Conservation (phyloP, 2,113 vertebrate genomes). For the Malurus alboscapulatus region DNA sequence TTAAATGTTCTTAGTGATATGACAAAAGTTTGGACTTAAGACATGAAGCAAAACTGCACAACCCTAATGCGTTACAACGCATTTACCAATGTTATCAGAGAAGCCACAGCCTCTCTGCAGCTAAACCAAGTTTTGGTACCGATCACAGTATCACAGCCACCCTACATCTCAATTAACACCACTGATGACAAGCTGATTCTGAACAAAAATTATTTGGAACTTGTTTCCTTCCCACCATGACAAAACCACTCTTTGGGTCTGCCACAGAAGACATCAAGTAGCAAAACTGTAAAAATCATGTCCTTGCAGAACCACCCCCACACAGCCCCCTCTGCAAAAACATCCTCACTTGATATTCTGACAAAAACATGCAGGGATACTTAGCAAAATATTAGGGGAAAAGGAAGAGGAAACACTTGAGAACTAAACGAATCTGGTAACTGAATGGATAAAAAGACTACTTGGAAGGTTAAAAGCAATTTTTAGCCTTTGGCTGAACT, state of each 20-base stretch:
- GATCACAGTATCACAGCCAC: neutral
- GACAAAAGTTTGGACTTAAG: neutral
- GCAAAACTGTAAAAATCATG: neutral
- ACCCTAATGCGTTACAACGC: neutral
- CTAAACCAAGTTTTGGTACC: neutral
- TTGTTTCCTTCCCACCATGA: neutral
- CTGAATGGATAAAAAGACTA: neutral
- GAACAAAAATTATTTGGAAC: neutral
- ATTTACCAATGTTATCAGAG: neutral
- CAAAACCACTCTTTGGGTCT: neutral
- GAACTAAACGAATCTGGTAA: neutral
- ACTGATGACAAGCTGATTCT: neutral
- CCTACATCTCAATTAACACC: neutral
- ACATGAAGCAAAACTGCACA: neutral
- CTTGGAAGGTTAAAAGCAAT: neutral
- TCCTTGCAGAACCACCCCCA: neutral
- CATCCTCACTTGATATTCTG: neutral
- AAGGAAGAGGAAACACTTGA: neutral
- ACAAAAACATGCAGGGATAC: neutral
- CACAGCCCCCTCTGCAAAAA: rapidly evolving
- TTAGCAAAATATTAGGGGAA: neutral
- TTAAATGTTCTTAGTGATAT: neutral
- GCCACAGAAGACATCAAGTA: neutral
- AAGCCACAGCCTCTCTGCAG: neutral
- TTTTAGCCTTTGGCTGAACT: neutral